Conservation (phyloP, 2,797 vertebrate species). For the Parauchenoglanis punctatus region DNA sequence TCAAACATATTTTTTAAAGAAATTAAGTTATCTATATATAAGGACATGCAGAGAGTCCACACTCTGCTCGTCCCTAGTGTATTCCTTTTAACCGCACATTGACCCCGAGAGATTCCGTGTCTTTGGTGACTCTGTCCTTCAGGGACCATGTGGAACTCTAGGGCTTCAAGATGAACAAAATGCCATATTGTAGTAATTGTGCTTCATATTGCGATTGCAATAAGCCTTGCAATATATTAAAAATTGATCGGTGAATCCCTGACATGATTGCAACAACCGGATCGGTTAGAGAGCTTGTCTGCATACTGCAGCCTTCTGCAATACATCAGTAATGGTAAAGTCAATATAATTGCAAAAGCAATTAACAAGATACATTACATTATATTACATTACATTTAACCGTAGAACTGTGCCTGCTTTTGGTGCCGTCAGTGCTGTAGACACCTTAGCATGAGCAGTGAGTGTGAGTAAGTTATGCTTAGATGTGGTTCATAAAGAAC, state of each 20-base stretch:
- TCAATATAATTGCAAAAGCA: not conserved
- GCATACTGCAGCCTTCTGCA: conserved; percentile 1
- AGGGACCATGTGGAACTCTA: not conserved
- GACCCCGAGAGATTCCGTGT: conserved; percentile 17
- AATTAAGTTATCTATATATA: conserved; percentile 53
- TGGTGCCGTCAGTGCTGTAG: not conserved
- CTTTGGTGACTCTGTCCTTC: not conserved
- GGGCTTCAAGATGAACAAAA: not conserved
- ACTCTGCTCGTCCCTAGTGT: conserved; percentile 29
- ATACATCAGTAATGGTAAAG: not conserved
- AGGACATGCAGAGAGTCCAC: conserved; percentile 46
- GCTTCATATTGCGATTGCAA: conserved; percentile 1
- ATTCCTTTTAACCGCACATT: conserved; percentile 28
- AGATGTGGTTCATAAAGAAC: not conserved
- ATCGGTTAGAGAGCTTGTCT: not conserved
- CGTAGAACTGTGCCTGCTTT: conserved; percentile 16
- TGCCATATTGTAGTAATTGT: not conserved
- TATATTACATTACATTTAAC: not conserved
- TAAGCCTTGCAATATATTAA: conserved; percentile 7
- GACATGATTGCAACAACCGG: not conserved
- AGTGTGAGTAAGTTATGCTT: not conserved
- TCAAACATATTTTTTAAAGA: conserved; percentile 61
- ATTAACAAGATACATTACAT: not conserved
- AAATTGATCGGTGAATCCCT: not conserved
- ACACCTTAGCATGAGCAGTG: not conserved